Conservation (phyloP, 2,797 vertebrate species). For the Pogoniulus pusillus region DNA sequence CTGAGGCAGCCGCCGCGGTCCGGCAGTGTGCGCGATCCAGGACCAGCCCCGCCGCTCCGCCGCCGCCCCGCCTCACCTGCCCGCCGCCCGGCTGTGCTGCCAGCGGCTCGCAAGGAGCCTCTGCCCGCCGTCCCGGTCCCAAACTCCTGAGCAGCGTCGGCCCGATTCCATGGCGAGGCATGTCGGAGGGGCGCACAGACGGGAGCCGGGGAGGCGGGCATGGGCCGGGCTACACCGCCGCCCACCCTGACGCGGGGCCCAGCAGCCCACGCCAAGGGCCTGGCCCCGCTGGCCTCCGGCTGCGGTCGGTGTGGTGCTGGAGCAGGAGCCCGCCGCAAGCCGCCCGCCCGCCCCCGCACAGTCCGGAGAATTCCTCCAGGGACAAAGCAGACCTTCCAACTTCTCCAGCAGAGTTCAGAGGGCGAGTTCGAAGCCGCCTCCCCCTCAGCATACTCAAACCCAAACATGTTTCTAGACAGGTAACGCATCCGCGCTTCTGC, state of each 20-base stretch:
- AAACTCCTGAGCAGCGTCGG: not conserved
- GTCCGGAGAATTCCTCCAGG: no score
- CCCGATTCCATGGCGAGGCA: not conserved
- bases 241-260: not conserved
- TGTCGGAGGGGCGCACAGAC: not conserved
- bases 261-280: not conserved
- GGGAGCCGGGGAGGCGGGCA: not conserved
- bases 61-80: not conserved
- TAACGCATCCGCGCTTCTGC: rapidly evolving
- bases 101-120: not conserved
- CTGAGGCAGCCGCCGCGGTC: not conserved
- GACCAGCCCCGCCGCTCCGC: not conserved
- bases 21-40: not conserved
- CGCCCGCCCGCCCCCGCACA: not conserved
- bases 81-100: not conserved
- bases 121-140: not conserved
- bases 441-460: not conserved
- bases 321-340: no score
- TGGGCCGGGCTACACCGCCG: not conserved
- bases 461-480: not conserved
- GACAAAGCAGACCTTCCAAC: rapidly evolving
- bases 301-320: not conserved
- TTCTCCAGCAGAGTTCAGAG: not conserved
- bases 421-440: not conserved
- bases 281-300: not conserved